Percentiles rank a stretch among this genome's conserved stretches.
Conservation (phyloP, 2,888 invertebrate species). For the Amphipyra berbera region DNA sequence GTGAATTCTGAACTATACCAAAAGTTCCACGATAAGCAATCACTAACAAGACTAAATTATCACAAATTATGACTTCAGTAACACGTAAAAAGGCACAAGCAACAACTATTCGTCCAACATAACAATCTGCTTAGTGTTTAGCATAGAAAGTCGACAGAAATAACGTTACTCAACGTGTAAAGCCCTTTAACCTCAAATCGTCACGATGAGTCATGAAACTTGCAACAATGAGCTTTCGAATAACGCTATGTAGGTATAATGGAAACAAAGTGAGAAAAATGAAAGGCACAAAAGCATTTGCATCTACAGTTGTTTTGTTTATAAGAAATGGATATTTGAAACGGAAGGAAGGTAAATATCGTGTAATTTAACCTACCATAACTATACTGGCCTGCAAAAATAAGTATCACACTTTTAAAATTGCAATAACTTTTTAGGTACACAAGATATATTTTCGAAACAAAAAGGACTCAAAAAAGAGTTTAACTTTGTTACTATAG, state of each 20-base stretch:
- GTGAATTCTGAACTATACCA: no score
- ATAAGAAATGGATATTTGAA: background rate
- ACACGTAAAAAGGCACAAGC: background rate
- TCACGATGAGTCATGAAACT: conserved; percentile 70
- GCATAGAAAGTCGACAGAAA: conserved; percentile 62
- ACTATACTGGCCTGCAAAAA: no score
- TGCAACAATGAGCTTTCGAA: conserved; percentile 65
- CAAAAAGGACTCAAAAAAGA: no score
- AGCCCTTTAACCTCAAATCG: conserved; percentile 79
- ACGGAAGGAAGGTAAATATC: background rate
- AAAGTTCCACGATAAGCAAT: no score
- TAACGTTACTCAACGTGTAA: conserved; percentile 62
- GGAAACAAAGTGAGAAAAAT: conserved; percentile 16
- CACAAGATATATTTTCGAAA: no score
- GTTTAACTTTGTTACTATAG: no score
- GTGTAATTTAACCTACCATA: background rate
- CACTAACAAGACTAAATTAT: conserved; percentile 11
- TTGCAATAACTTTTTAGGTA: no score
- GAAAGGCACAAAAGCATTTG: conserved; percentile 12
- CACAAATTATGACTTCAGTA: conserved; percentile 2
- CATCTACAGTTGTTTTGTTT: background rate
- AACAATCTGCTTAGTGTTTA: conserved; percentile 26
- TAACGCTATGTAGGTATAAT: conserved; percentile 28
- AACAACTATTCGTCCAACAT: background rate
- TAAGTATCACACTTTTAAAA: no score